These are phyloP conservation scores for Struthidea cinerea DNA, from an alignment of 2,113 vertebrate species.

Conservation along the genomic window DNA sequence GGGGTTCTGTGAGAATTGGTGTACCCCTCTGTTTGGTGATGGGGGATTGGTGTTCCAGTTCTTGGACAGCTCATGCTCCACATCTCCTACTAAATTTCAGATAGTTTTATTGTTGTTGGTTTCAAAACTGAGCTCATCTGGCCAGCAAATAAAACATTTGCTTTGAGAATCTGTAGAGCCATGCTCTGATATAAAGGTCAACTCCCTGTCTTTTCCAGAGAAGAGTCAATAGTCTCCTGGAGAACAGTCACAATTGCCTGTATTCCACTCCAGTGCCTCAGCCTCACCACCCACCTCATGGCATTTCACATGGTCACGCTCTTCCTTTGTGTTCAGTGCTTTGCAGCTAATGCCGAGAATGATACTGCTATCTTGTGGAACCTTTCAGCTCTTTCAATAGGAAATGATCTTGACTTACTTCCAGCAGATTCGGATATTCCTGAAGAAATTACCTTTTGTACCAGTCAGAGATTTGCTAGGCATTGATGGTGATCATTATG, in stretches of 20 bases:
- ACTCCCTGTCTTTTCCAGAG: not conserved
- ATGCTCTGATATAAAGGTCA: not conserved
- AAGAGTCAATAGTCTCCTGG: not conserved
- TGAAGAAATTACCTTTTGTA: not conserved
- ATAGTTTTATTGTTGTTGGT: not conserved
- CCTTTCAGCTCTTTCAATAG: not conserved
- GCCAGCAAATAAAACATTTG: not conserved
- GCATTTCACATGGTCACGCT: not conserved
- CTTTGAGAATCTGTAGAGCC: not conserved
- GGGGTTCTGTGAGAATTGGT: not conserved
- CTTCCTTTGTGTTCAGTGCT: not conserved
- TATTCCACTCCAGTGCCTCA: not conserved
- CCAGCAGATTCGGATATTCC: not conserved
- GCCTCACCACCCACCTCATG: not conserved
- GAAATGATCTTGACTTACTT: not conserved
- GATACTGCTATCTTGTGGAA: not conserved
- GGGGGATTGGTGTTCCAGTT: not conserved
- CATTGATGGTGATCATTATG: not conserved
- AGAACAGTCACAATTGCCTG: not conserved
- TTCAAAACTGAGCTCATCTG: not conserved
- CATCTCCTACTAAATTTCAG: not conserved
- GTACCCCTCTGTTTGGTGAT: not conserved
- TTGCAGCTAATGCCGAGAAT: not conserved
- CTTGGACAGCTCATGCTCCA: not conserved
- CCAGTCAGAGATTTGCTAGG: not conserved